A percentile compares a stretch with the other conserved stretches of the same genome.
Evolutionary conservation across 2,888 invertebrate species (phyloP).

Genomic region (Parnassius smintheus): DNA sequence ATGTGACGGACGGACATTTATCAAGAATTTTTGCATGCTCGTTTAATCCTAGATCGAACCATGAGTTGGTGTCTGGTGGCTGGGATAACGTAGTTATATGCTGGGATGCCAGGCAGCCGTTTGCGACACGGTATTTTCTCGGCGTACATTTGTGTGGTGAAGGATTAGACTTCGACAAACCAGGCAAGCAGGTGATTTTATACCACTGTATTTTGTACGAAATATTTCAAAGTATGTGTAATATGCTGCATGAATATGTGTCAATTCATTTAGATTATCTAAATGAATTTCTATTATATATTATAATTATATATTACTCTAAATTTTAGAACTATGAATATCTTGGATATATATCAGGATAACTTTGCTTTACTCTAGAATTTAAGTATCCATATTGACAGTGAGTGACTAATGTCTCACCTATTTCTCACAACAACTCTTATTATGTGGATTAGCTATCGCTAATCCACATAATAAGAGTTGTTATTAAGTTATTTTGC

Average conservation of each 20-base stretch:
- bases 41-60: conserved; percentile 83
- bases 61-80: conserved; percentile 85
- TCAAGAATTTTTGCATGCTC: conserved; percentile 84
- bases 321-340: no score
- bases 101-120: conserved; percentile 85
- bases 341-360: no score
- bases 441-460: no score
- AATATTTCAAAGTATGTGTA: background rate
- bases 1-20: conserved; percentile 80
- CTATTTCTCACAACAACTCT: no score
- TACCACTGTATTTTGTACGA: background rate
- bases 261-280: no score
- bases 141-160: conserved; percentile 85
- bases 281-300: no score
- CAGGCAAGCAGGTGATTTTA: conserved; percentile 80
- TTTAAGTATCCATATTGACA: no score
- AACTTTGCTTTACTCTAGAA: no score
- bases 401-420: no score
- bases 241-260: background rate
- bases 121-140: conserved; percentile 78
- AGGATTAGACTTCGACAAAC: conserved; percentile 83
- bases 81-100: conserved; percentile 85
- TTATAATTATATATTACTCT: no score
- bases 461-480: no score
- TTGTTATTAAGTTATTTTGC: no score